phyloP scores from a whole-genome alignment of 2,113 vertebrate species.

The Circaetus cinerascens region DNA sequence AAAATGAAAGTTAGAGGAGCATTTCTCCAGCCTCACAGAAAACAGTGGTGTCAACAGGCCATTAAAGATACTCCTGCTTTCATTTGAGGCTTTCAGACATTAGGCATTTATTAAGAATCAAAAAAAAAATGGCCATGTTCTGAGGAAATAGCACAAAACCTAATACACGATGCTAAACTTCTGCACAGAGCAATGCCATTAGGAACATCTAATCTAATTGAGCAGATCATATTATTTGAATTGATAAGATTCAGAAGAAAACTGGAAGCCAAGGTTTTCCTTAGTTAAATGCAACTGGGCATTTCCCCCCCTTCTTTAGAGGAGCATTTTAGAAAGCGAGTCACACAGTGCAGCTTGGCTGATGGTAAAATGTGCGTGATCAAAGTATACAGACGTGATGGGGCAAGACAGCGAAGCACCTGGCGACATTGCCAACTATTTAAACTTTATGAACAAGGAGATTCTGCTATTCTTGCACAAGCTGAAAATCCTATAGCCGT shows the following conservation, averaged over 20 bases:
- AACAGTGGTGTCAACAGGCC: neutral
- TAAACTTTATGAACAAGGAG: neutral
- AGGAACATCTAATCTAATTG: neutral
- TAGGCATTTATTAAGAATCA: neutral
- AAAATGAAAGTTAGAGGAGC: neutral
- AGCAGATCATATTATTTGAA: neutral
- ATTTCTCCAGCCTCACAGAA: neutral
- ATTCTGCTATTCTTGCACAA: neutral
- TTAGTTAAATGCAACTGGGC: neutral
- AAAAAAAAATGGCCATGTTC: neutral
- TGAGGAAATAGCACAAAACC: constrained; percentile 22
- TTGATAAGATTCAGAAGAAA: neutral
- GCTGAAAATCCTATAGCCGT: neutral
- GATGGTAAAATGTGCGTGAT: neutral
- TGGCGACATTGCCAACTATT: neutral
- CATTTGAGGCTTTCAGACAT: neutral
- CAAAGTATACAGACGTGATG: neutral
- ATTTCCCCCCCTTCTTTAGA: neutral
- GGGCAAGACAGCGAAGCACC: neutral
- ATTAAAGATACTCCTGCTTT: neutral
- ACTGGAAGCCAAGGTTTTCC: neutral
- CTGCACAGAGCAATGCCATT: neutral
- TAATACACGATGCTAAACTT: neutral
- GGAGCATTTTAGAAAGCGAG: neutral
- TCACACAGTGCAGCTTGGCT: neutral